phyloP scores from a whole-genome alignment of 2,113 vertebrate species.

The Tachycineta bicolor region DNA sequence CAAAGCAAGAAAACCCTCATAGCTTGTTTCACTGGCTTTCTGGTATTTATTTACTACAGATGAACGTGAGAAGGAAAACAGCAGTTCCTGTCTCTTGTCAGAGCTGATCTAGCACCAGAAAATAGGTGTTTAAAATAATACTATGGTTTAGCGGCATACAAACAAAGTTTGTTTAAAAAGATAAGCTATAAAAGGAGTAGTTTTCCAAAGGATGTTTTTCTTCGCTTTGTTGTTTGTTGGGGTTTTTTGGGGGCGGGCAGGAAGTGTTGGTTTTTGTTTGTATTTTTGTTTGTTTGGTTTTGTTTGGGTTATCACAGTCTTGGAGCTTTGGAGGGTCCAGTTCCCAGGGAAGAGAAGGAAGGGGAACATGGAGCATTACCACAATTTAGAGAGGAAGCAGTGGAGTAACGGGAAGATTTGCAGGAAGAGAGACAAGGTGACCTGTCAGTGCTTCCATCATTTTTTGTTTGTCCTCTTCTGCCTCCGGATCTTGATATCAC shows the following conservation, averaged over 20 bases:
- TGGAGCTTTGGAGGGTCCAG: background rate
- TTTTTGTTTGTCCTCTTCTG: background rate
- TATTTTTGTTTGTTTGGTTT: background rate
- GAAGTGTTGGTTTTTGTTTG: background rate
- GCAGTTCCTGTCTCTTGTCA: background rate
- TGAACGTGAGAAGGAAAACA: background rate
- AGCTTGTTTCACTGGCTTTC: background rate
- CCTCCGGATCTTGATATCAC: background rate
- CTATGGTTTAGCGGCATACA: background rate
- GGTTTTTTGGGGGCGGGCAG: rapidly evolving
- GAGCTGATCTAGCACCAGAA: background rate
- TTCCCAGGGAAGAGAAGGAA: background rate
- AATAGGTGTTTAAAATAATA: background rate
- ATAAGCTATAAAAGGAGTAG: background rate
- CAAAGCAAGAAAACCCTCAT: background rate
- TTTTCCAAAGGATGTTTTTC: background rate
- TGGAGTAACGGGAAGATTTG: background rate
- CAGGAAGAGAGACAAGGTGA: background rate
- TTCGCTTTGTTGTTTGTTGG: background rate
- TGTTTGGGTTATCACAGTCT: background rate
- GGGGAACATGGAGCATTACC: background rate
- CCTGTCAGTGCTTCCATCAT: background rate
- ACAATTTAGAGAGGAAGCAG: background rate
- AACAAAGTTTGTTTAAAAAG: background rate
- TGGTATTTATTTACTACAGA: background rate